Percentiles rank a stretch among this genome's conserved stretches.
Evolutionary conservation across 2,888 invertebrate genomes (phyloP).

Genomic region (Cerastis leucographa): DNA sequence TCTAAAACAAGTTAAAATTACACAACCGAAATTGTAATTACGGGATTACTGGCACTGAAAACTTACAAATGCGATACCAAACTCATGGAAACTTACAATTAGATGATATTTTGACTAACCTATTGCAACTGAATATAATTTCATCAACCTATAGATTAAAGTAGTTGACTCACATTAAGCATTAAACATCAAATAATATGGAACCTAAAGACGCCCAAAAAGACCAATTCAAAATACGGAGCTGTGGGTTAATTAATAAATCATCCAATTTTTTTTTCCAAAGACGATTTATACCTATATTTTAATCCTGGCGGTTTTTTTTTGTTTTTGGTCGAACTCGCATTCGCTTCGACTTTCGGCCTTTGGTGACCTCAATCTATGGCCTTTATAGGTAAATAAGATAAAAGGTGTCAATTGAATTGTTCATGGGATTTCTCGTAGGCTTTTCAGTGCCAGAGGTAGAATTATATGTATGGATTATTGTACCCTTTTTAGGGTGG

Average conservation of each 20-base stretch:
- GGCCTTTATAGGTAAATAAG: constrained; percentile 8
- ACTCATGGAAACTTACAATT: not conserved
- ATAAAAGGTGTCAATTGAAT: not conserved
- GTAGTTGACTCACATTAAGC: not conserved
- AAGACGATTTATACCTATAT: not conserved
- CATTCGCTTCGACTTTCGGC: constrained; percentile 27
- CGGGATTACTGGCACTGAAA: constrained; percentile 11
- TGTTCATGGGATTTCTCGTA: not conserved
- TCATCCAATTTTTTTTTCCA: not conserved
- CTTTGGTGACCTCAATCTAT: constrained; percentile 49
- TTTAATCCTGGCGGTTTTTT: constrained; percentile 5
- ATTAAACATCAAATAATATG: not conserved
- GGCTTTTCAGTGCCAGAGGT: not conserved
- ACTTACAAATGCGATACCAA: constrained; percentile 10
- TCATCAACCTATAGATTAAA: not conserved
- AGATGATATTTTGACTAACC: not conserved
- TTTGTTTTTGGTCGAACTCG: not conserved
- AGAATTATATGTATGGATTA: not conserved
- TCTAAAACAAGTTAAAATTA: not conserved
- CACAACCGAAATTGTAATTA: constrained; percentile 6
- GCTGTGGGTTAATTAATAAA: not conserved
- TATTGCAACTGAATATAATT: not conserved
- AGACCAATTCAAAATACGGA: not conserved
- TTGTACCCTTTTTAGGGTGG: too few species aligned
- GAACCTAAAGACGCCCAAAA: not conserved